These are phyloP conservation scores for Scleropages formosus DNA, from an alignment of 2,797 vertebrate species.

Conservation along the genomic window DNA sequence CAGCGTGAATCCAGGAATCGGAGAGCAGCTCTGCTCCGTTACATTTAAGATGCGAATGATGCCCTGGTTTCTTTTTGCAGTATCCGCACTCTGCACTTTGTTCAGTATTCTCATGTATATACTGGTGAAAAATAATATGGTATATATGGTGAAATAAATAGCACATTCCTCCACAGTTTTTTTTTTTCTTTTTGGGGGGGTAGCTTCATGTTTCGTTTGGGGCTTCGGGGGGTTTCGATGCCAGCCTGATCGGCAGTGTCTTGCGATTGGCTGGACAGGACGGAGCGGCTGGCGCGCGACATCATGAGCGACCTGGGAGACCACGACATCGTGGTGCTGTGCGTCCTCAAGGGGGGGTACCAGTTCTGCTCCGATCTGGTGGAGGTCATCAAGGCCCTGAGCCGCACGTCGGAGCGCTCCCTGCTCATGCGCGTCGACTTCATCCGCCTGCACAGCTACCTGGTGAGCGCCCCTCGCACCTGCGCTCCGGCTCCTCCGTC, in stretches of 20 bases:
- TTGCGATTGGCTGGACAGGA: constrained; percentile 63
- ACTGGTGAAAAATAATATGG: too few species aligned
- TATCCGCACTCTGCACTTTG: too few species aligned
- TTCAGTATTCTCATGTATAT: too few species aligned
- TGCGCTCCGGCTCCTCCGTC: constrained; percentile 89
- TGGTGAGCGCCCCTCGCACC: constrained; percentile 81
- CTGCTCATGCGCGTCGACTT: constrained; percentile 89
- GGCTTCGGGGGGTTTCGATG: background rate
- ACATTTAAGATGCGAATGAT: too few species aligned
- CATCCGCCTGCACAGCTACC: constrained; percentile 88
- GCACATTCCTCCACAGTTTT: background rate
- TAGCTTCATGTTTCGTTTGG: background rate
- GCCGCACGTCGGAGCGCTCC: constrained; percentile 78
- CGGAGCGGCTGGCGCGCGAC: constrained; percentile 82
- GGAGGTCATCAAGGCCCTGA: constrained; percentile 84
- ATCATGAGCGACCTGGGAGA: constrained; percentile 88
- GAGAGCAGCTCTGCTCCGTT: too few species aligned
- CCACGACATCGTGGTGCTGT: constrained; percentile 81
- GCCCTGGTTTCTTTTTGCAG: too few species aligned
- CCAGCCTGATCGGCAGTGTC: background rate
- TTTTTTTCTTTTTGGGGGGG: background rate
- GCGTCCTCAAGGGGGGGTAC: constrained; percentile 90
- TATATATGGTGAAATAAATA: too few species aligned
- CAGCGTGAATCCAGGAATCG: too few species aligned
- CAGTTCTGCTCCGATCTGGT: constrained; percentile 89